Evolutionary conservation across 2,888 invertebrate species (phyloP), one percentile per base, ranked within the genome.

Genomic region (Tanytarsus gracilentus): DNA sequence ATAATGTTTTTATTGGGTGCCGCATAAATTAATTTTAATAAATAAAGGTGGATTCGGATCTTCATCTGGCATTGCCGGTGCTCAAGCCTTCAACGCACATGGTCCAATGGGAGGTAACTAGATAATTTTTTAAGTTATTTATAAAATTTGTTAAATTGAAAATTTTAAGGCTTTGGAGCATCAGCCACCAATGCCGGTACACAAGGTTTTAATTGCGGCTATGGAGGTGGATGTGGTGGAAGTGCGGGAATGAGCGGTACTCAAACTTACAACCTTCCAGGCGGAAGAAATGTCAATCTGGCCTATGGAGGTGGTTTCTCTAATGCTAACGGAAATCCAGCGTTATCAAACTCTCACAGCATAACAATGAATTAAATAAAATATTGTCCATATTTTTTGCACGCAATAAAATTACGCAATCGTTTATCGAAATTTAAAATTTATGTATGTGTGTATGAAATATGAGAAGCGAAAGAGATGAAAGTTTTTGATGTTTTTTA

Each of bases 261-360:
- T 51, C 75, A 74, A 64, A 68, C 67, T 3, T 76, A 70, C 56
- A 66, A 65, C 2, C 65, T 76, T 16, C 75, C 75, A 26, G 72
- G 73, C 64, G 75, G 75, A 5, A 69, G 75, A 61, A 69, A 69
- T 2, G 65, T 75, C 2, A 72, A 71, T 61, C 69, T 76, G 27
- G 68, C 71, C 2, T 70, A 70, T 52, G 67, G 71, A 2, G 73
- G 72, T 62, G 70, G 67, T n/a, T 58, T 58, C 48, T 58, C 58
- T 3, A n/a, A 39, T 44, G 40, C 39, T 18, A 39, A 39, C 23
- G 58, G 58, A 6, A 23, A 44, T 6, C 44, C 29, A 8, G 3
- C 29, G n/a, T n/a, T n/a, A n/a, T n/a, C n/a, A n/a, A n/a, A n/a
- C n/a, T n/a, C n/a, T n/a, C n/a, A n/a, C n/a, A n/a, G n/a, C n/a